phyloP scores from a whole-genome alignment of 2,113 vertebrate genomes.

The Desmodus rotundus region DNA sequence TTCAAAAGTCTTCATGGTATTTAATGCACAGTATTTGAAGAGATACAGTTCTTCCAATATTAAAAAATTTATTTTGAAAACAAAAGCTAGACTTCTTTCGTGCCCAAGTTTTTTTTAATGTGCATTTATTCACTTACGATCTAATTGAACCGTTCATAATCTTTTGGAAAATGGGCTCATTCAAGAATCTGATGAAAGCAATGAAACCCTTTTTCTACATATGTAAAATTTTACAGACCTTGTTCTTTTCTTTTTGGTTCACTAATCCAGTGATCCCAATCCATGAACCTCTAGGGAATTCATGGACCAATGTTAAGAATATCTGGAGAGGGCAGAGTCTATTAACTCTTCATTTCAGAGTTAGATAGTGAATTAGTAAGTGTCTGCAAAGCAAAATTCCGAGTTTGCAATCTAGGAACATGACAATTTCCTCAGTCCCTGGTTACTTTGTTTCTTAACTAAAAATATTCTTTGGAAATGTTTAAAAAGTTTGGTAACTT shows the following conservation, averaged over 20 bases:
- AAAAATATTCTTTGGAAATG: background rate
- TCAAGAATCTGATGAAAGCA: background rate
- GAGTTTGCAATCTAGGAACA: background rate
- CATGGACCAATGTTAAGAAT: background rate
- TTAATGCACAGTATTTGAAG: background rate
- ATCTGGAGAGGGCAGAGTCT: background rate
- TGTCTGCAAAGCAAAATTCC: slow-evolving; percentile 11
- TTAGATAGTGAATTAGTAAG: background rate
- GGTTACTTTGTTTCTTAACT: background rate
- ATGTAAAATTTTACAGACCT: background rate
- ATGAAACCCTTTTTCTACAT: background rate
- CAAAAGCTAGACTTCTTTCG: slow-evolving; percentile 14
- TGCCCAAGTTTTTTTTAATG: background rate
- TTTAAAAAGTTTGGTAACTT: background rate
- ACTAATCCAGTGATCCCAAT: background rate
- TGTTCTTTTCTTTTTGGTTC: background rate
- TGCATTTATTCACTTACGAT: background rate
- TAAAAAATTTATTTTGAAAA: background rate
- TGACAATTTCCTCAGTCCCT: background rate
- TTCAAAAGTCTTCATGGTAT: background rate
- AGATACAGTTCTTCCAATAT: background rate
- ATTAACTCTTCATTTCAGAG: background rate
- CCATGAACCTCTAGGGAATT: background rate
- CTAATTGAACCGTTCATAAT: background rate
- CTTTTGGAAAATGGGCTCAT: background rate